Conservation (phyloP, 2,113 vertebrate species). For the Ifrita kowaldi region DNA sequence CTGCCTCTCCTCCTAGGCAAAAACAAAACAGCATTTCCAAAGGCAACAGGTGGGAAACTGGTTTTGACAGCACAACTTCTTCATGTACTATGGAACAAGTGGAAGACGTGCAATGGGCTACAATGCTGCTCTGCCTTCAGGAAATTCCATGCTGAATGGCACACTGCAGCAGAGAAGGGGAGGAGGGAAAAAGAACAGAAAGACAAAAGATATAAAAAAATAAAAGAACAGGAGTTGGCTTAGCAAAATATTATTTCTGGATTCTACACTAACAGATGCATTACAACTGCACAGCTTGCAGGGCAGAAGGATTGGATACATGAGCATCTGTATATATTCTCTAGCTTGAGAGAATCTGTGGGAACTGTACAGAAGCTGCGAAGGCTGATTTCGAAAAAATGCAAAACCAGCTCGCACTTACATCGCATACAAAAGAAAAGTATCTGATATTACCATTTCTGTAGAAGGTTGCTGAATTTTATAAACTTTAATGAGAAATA, state of each 20-base stretch:
- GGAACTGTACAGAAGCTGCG: not conserved
- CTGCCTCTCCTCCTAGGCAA: not conserved
- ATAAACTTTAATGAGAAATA: not conserved
- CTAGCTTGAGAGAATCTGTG: not conserved
- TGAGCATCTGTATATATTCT: not conserved
- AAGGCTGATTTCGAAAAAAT: not conserved
- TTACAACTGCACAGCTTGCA: not conserved
- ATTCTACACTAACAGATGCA: not conserved
- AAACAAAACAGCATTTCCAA: not conserved
- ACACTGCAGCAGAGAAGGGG: not conserved
- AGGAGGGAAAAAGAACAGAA: not conserved
- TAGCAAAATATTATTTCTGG: not conserved
- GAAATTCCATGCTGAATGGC: not conserved
- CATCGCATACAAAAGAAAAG: not conserved
- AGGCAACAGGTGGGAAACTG: not conserved
- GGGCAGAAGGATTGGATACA: not conserved
- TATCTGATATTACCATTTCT: not conserved
- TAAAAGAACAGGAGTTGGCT: not conserved
- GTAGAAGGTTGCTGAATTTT: not conserved
- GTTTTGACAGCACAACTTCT: not conserved
- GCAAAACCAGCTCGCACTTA: not conserved
- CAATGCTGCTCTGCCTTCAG: not conserved
- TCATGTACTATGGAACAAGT: not conserved
- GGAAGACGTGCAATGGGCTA: not conserved
- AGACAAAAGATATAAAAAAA: not conserved